Percentiles rank a stretch among this genome's conserved stretches.
Conservation (phyloP, 2,888 invertebrate genomes). For the Reticulitermes lucifugus region DNA sequence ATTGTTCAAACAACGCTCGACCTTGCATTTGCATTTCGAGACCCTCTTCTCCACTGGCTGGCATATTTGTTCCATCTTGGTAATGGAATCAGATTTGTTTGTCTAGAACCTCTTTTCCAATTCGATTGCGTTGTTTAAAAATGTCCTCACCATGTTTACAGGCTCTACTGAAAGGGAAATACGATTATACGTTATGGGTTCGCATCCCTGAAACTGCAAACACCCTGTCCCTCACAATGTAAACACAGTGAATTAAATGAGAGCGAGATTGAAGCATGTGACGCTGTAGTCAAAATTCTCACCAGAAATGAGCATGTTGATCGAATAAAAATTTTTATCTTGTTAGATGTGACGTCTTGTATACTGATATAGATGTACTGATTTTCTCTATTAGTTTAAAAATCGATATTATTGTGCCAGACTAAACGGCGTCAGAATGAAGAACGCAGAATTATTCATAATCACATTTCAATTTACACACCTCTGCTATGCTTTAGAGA, state of each 20-base stretch:
- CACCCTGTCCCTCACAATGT: not conserved
- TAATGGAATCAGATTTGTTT: conserved; percentile 27
- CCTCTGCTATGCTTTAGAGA: too few relatives aligned
- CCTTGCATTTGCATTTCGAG: conserved; percentile 7
- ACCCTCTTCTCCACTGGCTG: not conserved
- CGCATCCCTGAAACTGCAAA: conserved; percentile 2
- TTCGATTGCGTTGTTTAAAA: conserved; percentile 5
- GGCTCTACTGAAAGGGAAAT: not conserved
- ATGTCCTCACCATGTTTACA: not conserved
- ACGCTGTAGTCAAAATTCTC: too few relatives aligned
- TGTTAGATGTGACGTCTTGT: too few relatives aligned
- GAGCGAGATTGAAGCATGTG: not conserved
- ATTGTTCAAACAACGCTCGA: not conserved
- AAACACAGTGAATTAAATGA: not conserved
- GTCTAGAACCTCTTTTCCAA: conserved; percentile 1
- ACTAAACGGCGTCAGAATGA: too few relatives aligned
- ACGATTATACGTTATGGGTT: not conserved
- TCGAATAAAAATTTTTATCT: too few relatives aligned
- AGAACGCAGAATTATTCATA: too few relatives aligned
- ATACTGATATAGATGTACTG: too few relatives aligned
- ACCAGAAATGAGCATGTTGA: too few relatives aligned
- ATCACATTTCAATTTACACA: too few relatives aligned
- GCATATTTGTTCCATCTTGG: conserved; percentile 18
- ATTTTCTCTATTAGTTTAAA: too few relatives aligned
- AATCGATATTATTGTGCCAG: too few relatives aligned